These are phyloP conservation scores for Trichogramma evanescens DNA, from an alignment of 2,888 invertebrate genomes.

Conservation along the genomic window DNA sequence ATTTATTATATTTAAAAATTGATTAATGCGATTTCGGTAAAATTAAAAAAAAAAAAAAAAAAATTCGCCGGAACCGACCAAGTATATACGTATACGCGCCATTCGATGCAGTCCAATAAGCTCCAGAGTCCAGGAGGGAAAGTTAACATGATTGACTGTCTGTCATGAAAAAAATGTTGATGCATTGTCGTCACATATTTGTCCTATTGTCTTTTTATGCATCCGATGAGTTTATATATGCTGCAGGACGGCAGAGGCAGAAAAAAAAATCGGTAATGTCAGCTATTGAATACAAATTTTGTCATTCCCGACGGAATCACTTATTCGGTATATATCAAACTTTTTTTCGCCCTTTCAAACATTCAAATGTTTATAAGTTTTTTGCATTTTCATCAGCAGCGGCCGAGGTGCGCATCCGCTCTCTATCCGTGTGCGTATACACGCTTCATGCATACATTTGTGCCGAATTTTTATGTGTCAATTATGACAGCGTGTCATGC, in stretches of 20 bases:
- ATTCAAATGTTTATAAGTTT: slow-evolving; percentile 1
- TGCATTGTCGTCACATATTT: slow-evolving; percentile 17
- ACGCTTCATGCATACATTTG: no score
- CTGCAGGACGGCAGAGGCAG: slow-evolving; percentile 1
- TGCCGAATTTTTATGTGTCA: no score
- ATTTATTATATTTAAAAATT: slow-evolving; percentile 9
- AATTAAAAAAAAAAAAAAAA: slow-evolving; percentile 21
- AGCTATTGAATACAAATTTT: slow-evolving; percentile 18
- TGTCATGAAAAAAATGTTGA: slow-evolving; percentile 20
- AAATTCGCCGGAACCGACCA: no score
- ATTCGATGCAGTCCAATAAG: no score
- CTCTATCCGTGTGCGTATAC: no score
- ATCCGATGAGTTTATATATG: background rate
- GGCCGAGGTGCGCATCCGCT: no score
- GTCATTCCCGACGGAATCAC: slow-evolving; percentile 13
- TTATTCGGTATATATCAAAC: slow-evolving; percentile 13
- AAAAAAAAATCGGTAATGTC: slow-evolving; percentile 20
- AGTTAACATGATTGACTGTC: slow-evolving; percentile 18
- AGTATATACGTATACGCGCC: no score
- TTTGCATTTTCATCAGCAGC: background rate
- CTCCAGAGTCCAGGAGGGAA: background rate
- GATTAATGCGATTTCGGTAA: slow-evolving; percentile 9
- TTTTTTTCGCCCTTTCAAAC: background rate
- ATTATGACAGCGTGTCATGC: no score
- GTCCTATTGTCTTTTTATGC: slow-evolving; percentile 14